phyloP scores from a whole-genome alignment of 2,797 vertebrate genomes.

The Sebastes cheni region DNA sequence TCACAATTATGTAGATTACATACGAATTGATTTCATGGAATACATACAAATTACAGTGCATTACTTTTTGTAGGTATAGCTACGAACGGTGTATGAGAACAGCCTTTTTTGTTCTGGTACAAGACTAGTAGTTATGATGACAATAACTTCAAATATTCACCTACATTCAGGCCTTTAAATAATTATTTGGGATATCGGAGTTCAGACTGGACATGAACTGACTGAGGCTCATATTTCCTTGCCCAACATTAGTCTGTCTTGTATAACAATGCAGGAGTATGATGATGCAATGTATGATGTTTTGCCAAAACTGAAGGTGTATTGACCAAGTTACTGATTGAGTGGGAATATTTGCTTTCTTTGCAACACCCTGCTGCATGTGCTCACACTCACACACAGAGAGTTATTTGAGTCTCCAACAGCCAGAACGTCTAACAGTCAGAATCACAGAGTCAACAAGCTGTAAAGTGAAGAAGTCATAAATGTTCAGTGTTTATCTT shows the following conservation, averaged over 20 bases:
- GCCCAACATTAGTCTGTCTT: not conserved
- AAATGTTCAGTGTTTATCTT: conserved; percentile 70
- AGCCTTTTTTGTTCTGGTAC: not conserved
- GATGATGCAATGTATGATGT: not conserved
- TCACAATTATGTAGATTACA: too few relatives aligned
- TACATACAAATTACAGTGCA: not conserved
- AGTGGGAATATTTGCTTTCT: conserved; percentile 26
- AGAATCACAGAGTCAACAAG: conserved; percentile 57
- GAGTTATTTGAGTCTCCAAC: conserved; percentile 3
- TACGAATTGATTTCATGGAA: rapidly evolving
- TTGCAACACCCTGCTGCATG: conserved; percentile 4
- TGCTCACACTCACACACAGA: not conserved
- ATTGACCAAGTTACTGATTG: not conserved
- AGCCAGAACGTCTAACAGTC: conserved; percentile 19
- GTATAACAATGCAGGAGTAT: not conserved
- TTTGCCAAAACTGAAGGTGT: not conserved
- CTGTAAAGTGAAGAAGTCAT: conserved; percentile 58
- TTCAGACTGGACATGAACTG: not conserved
- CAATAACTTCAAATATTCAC: not conserved
- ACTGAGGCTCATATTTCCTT: not conserved
- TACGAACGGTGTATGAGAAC: too few relatives aligned
- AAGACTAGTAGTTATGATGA: not conserved
- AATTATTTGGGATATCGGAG: not conserved
- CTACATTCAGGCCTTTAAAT: not conserved
- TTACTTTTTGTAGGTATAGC: not conserved